Conservation (phyloP, 2,888 invertebrate species). For the Notodonta ziczac region DNA sequence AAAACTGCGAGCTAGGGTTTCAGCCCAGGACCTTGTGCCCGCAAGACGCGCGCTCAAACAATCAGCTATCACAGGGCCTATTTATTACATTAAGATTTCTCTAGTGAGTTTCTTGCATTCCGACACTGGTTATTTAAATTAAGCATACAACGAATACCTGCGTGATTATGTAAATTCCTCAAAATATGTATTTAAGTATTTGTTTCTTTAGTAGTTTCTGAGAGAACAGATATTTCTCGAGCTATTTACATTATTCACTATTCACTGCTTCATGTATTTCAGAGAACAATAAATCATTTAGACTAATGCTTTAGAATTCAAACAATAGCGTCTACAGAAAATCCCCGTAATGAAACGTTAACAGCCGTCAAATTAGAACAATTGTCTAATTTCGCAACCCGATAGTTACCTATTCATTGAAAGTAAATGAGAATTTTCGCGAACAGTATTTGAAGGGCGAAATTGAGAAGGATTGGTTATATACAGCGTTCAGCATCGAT, state of each 20-base stretch:
- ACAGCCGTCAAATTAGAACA: slow-evolving; percentile 4
- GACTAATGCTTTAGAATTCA: neutral
- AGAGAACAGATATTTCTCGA: no score
- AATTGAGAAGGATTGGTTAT: neutral
- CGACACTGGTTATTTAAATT: no score
- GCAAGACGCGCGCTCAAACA: no score
- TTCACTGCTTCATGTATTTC: neutral
- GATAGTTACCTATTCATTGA: neutral
- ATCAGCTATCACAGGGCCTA: no score
- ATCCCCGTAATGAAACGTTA: slow-evolving; percentile 4
- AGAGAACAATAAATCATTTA: neutral
- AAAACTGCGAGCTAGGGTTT: no score
- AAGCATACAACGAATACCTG: no score
- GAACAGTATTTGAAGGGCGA: neutral
- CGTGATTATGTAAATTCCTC: no score
- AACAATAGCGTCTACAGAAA: neutral
- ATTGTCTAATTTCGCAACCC: neutral
- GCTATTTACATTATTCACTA: neutral
- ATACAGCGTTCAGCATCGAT: neutral
- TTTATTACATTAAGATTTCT: no score
- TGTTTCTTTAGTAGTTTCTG: no score
- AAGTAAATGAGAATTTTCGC: slow-evolving; percentile 3
- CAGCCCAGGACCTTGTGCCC: no score
- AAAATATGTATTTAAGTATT: no score
- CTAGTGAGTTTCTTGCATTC: no score